Conservation (phyloP, 1,140 invertebrate species). For the Tetranychus cinnabarinus region DNA sequence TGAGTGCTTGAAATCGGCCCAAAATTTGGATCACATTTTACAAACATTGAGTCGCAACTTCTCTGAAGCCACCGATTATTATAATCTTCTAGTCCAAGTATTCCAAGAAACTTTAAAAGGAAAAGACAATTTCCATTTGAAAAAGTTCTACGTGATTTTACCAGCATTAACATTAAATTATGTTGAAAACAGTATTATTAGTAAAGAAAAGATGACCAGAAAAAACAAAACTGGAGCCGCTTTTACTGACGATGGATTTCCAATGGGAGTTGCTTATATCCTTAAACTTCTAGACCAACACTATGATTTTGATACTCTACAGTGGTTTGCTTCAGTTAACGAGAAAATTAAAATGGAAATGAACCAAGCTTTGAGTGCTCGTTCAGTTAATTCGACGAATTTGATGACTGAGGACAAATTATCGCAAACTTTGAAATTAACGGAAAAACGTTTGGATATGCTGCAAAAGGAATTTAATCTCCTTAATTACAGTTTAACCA, state of each 20-base stretch:
- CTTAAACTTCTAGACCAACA: conserved; percentile 37
- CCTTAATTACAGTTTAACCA: conserved; percentile 69
- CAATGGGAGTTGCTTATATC: conserved; percentile 63
- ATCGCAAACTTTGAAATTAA: conserved; percentile 65
- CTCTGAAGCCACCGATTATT: conserved; percentile 80
- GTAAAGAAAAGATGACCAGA: conserved; percentile 69
- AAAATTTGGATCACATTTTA: conserved; percentile 49
- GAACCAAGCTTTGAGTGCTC: background rate
- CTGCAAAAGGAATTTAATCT: conserved; percentile 69
- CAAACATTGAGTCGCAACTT: conserved; percentile 57
- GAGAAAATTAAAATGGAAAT: conserved; percentile 26
- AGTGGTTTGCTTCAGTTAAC: conserved; percentile 79
- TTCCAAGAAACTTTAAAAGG: conserved; percentile 61
- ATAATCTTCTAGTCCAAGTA: conserved; percentile 75
- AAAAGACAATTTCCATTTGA: conserved; percentile 59
- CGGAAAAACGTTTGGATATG: conserved; percentile 53
- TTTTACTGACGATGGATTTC: conserved; percentile 95
- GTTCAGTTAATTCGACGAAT: background rate
- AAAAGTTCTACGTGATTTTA: conserved; percentile 79
- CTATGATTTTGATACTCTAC: conserved; percentile 66
- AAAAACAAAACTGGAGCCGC: conserved; percentile 60
- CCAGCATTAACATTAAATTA: conserved; percentile 84
- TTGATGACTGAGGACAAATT: conserved; percentile 45
- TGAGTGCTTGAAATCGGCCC: conserved; percentile 36
- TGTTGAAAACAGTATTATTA: conserved; percentile 70